These are phyloP conservation scores for Drosophila diplacantha DNA, from an alignment of 2,888 invertebrate species.

Conservation along the genomic window DNA sequence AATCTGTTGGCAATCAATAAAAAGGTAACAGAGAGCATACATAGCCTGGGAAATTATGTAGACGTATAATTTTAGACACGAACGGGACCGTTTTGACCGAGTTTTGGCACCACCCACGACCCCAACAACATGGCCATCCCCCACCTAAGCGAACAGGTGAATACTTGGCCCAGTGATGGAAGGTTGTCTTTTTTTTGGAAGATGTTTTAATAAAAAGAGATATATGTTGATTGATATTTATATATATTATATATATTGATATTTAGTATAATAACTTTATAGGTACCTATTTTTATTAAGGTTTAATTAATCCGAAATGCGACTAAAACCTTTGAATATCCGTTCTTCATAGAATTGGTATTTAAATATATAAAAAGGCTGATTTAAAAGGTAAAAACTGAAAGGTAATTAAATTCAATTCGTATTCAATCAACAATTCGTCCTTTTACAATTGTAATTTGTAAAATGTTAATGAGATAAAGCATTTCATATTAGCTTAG, in stretches of 20 bases:
- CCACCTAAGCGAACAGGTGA: constrained; percentile 27
- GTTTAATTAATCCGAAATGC: background rate
- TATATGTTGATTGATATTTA: no score
- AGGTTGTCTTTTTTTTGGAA: background rate
- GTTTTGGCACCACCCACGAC: constrained; percentile 45
- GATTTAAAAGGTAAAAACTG: background rate
- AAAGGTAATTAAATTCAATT: background rate
- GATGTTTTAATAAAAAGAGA: background rate
- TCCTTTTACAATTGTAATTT: background rate
- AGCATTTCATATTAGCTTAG: no score
- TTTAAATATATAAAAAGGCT: background rate
- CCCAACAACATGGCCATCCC: background rate
- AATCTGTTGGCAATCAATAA: constrained; percentile 60
- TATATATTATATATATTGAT: no score
- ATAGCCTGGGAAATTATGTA: constrained; percentile 52
- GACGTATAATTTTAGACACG: constrained; percentile 66
- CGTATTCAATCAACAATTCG: no score
- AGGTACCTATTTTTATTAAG: no score
- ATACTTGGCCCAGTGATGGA: constrained; percentile 16
- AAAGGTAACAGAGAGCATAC: constrained; percentile 41
- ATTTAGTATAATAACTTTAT: no score
- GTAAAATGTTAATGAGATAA: background rate
- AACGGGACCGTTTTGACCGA: constrained; percentile 60
- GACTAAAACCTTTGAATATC: background rate
- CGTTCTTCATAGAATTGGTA: background rate